Evolutionary conservation across 37 sponge, comb jelly and placozoan species (phyloP).

Genomic region (Bolinopsis microptera): DNA sequence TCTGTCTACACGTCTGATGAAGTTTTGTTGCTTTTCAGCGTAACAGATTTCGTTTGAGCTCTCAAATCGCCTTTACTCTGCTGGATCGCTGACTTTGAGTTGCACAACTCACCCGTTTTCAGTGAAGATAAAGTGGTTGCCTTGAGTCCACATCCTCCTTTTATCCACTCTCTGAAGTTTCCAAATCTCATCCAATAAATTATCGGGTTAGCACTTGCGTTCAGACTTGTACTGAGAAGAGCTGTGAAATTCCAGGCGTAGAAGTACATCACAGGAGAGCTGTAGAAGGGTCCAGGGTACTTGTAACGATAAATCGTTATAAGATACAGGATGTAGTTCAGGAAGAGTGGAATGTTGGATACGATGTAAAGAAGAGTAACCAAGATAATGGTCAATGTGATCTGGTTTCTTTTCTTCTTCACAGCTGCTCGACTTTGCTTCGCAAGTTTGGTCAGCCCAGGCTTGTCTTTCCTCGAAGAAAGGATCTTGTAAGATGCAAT

Average conservation of each 20-base stretch:
- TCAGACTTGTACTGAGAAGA: not conserved
- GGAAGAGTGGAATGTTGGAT: not conserved
- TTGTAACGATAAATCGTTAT: not conserved
- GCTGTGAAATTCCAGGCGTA: slow-evolving; percentile 39
- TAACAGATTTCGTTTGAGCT: too few species aligned
- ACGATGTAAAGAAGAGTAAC: slow-evolving; percentile 8
- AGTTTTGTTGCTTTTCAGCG: too few species aligned
- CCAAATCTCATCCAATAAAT: not conserved
- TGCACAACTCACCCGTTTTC: too few species aligned
- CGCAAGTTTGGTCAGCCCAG: not conserved
- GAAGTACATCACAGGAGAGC: not conserved
- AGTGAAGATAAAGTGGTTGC: too few species aligned
- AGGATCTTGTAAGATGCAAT: slow-evolving; percentile 4
- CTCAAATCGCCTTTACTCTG: too few species aligned
- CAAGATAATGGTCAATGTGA: slow-evolving; percentile 10
- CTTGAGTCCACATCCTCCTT: not conserved
- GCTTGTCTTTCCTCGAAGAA: not conserved
- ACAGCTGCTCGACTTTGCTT: not conserved
- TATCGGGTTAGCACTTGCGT: not conserved
- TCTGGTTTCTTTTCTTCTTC: not conserved
- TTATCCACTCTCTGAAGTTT: not conserved
- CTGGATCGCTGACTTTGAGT: too few species aligned
- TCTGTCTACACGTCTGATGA: too few species aligned
- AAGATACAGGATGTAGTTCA: not conserved
- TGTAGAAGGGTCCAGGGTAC: slow-evolving; percentile 16